phyloP scores from a whole-genome alignment of 2,888 invertebrate genomes.

The Clusia tigrina region DNA sequence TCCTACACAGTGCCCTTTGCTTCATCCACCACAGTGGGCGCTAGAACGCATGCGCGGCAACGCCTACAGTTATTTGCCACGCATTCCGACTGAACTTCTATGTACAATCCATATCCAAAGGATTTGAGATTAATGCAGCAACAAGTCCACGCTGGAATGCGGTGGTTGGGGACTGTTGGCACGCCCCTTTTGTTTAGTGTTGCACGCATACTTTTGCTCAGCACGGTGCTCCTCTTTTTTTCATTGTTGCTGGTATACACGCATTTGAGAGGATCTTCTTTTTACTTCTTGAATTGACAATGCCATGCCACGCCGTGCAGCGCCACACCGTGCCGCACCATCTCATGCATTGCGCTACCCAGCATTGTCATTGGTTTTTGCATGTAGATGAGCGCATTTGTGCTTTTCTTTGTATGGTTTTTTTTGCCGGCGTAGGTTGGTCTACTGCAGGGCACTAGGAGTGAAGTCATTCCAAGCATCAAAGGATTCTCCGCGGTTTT shows the following conservation, averaged over 20 bases:
- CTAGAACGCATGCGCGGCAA: conserved; percentile 58
- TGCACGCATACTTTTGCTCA: conserved; percentile 12
- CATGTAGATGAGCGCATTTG: conserved; percentile 3
- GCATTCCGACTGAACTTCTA: conserved; percentile 32
- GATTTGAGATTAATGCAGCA: conserved; percentile 31
- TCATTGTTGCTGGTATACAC: neutral
- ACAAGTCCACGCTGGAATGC: conserved; percentile 30
- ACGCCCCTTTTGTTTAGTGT: conserved; percentile 16
- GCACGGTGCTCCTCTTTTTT: too few species aligned
- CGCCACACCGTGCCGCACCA: conserved; percentile 13
- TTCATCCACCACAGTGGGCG: conserved; percentile 34
- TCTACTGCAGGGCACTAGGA: neutral
- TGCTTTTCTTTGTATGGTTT: conserved; percentile 16
- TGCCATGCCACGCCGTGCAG: conserved; percentile 26
- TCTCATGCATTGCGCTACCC: conserved; percentile 5
- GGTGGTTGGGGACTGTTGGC: conserved; percentile 4
- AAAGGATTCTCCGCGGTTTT: conserved; percentile 52
- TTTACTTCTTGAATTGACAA: conserved; percentile 20
- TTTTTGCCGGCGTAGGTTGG: conserved; percentile 20
- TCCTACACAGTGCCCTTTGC: conserved; percentile 26
- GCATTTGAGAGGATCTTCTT: conserved; percentile 13
- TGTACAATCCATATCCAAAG: conserved; percentile 21
- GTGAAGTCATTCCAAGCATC: conserved; percentile 54
- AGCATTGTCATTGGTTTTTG: conserved; percentile 40
- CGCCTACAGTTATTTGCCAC: conserved; percentile 53